Evolutionary conservation across 2,888 invertebrate species (phyloP).

Genomic region (Catotricha subobsoleta): DNA sequence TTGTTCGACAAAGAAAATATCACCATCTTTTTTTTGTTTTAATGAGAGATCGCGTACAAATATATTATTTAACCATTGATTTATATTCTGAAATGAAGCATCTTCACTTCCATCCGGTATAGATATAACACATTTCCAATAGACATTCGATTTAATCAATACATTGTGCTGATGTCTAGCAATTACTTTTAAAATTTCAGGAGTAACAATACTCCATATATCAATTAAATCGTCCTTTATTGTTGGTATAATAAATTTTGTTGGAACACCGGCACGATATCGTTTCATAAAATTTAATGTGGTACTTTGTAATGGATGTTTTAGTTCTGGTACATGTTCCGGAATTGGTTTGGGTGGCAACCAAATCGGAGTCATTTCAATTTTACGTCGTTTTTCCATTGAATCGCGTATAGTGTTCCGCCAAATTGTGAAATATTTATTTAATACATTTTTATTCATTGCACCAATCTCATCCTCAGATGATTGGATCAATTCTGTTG

Average conservation of each 20-base stretch:
- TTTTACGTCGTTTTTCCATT: slow-evolving; percentile 31
- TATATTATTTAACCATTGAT: slow-evolving; percentile 13
- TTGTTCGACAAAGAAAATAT: slow-evolving; percentile 5
- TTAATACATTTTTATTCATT: background rate
- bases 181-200: background rate
- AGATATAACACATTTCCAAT: slow-evolving; percentile 45
- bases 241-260: slow-evolving; percentile 16
- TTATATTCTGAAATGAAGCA: slow-evolving; percentile 14
- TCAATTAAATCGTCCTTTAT: slow-evolving; percentile 13
- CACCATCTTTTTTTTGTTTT: background rate
- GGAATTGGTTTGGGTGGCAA: slow-evolving; percentile 21
- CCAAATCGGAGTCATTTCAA: slow-evolving; percentile 38
- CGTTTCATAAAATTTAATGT: slow-evolving; percentile 32
- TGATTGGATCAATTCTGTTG: background rate
- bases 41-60: background rate
- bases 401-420: slow-evolving; percentile 23
- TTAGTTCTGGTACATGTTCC: slow-evolving; percentile 21
- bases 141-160: slow-evolving; percentile 16
- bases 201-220: slow-evolving; percentile 7
- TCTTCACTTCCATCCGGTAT: slow-evolving; percentile 32
- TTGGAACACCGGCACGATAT: slow-evolving; percentile 30
- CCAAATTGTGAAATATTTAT: slow-evolving; percentile 32
- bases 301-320: slow-evolving; percentile 27
- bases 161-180: background rate
- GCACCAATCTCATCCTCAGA: slow-evolving; percentile 2